These are phyloP conservation scores for Nematolebias whitei DNA, from an alignment of 2,113 vertebrate genomes.

Conservation along the genomic window DNA sequence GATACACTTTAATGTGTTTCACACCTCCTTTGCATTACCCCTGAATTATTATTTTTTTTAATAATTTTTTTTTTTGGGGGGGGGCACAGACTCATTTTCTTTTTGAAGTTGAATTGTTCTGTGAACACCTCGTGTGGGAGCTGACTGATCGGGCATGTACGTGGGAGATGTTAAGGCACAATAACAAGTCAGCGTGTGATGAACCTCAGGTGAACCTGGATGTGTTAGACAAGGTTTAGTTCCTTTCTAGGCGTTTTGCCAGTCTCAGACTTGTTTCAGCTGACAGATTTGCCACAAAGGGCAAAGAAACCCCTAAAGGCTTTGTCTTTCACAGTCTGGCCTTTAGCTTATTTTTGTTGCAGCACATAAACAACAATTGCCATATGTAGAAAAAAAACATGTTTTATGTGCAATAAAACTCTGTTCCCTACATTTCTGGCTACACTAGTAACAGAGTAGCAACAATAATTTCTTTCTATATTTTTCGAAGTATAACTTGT, in stretches of 20 bases:
- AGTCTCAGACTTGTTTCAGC: constrained; percentile 25
- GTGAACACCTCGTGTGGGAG: constrained; percentile 2
- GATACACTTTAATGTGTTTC: neutral
- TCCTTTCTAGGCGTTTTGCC: constrained; percentile 35
- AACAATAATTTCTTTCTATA: neutral
- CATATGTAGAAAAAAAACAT: too few relatives aligned
- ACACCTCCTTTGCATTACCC: too few relatives aligned
- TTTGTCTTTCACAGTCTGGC: constrained; percentile 19
- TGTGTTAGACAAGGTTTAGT: constrained; percentile 34
- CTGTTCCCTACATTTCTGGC: too few relatives aligned
- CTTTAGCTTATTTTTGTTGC: constrained; percentile 14
- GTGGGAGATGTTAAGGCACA: constrained; percentile 23
- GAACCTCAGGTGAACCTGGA: constrained; percentile 36
- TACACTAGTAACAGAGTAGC: too few relatives aligned
- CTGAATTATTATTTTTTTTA: neutral
- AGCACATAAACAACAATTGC: neutral
- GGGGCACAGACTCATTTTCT: too few relatives aligned
- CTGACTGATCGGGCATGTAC: constrained; percentile 10
- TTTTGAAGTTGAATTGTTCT: constrained; percentile 12
- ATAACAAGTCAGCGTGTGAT: constrained; percentile 17
- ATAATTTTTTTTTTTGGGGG: neutral
- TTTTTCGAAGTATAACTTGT: constrained; percentile 20
- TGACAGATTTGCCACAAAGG: constrained; percentile 43
- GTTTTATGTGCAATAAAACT: neutral
- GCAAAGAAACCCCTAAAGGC: constrained; percentile 33